Conservation (phyloP, 1,140 invertebrate genomes). For the Cataglyphis hispanica region DNA sequence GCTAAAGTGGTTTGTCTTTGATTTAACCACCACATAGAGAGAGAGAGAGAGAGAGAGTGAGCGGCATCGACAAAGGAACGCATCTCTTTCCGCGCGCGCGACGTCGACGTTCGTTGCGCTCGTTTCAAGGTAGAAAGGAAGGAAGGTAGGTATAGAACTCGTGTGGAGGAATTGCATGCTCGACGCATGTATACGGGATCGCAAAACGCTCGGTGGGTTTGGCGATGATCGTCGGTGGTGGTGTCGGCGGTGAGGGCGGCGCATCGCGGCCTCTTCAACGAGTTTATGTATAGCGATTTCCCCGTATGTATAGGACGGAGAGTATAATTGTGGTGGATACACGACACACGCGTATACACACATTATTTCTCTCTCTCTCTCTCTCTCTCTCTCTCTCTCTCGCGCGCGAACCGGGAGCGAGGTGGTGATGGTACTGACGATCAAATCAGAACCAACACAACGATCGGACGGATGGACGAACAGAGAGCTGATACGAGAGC, state of each 20-base stretch:
- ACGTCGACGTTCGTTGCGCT: slow-evolving; percentile 61
- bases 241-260: slow-evolving; percentile 47
- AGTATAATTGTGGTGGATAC: slow-evolving; percentile 70
- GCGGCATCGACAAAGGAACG: slow-evolving; percentile 64
- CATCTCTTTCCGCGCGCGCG: slow-evolving; percentile 65
- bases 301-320: slow-evolving; percentile 29
- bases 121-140: slow-evolving; percentile 38
- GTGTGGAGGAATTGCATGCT: slow-evolving; percentile 69
- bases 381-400: no score
- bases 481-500: slow-evolving; percentile 51
- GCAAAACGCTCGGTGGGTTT: slow-evolving; percentile 62
- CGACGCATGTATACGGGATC: slow-evolving; percentile 65
- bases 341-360: background rate
- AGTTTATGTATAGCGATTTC: slow-evolving; percentile 68
- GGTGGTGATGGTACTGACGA: slow-evolving; percentile 28
- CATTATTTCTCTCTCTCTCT: background rate
- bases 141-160: slow-evolving; percentile 20
- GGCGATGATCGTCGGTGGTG: slow-evolving; percentile 67
- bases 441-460: slow-evolving; percentile 50
- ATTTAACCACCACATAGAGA: slow-evolving; percentile 84
- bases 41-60: slow-evolving; percentile 30
- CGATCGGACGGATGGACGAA: slow-evolving; percentile 25
- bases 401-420: background rate
- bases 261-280: slow-evolving; percentile 48
- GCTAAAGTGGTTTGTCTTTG: slow-evolving; percentile 86